Evolutionary conservation across 2,888 invertebrate species (phyloP), one percentile per base, ranked within the genome.

Genomic region (Rhopalosiphum nymphaeae): DNA sequence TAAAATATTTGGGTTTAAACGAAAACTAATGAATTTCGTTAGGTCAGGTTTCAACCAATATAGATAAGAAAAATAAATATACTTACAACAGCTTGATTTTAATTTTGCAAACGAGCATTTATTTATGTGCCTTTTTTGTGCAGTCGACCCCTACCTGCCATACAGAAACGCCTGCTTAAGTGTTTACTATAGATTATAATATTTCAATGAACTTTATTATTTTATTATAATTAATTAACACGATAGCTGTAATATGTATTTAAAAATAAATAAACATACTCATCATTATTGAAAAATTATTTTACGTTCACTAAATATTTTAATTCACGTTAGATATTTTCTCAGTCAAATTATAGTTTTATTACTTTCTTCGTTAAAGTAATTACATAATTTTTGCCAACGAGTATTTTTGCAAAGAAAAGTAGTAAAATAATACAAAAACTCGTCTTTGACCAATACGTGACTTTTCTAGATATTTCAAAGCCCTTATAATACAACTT

Each of bases 401-500:
- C 21, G 21, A 78, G 21, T 25, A 36, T 78, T 78, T 36, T 78
- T 78, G 9, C 21, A 78, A 25, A 78, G 2, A 36, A 78, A 21
- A 78, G 78, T 36, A 78, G 78, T 36, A 9, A 78, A 78, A 78
- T 25, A 78, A 36, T 78, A 78, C 78, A 36, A 78, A 67, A 36
- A 78, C 78, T 44, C 25, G 13, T 86, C 44, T 44, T 26, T 46
- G 85, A 26, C 91, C 85, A 25, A 57, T 57, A 91, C 91, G 91
- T 86, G 91, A 85, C 91, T 86, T 85, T 91, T 85, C 36, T 25
- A 11, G 56, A 91, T 21, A 13, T 57, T 44, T 29, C 56, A 44
- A 57, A 90, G 90, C 85, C 85, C 26, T 91, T 86, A 46, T 56
- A 86, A 86, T 57, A n/a, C 9, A 53, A 91, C 78, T 26, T 53